These are phyloP conservation scores for Abramis brama DNA, from an alignment of 2,113 vertebrate species.

Conservation along the genomic window DNA sequence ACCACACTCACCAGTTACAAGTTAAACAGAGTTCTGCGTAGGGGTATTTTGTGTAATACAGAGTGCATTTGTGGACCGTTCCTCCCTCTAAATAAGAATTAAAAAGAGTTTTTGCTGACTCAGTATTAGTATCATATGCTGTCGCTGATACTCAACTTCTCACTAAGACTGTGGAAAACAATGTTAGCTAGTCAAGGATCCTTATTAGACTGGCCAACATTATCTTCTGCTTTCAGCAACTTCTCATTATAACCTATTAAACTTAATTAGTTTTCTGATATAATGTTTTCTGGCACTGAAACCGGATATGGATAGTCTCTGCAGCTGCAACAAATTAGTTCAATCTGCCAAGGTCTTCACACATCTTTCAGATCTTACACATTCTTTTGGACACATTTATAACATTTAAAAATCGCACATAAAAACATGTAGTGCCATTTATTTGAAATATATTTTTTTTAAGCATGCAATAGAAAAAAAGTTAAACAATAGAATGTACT, in stretches of 20 bases:
- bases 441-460: background rate
- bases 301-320: constrained; percentile 58
- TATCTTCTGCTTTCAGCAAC: constrained; percentile 67
- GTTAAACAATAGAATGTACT: background rate
- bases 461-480: background rate
- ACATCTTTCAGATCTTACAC: background rate
- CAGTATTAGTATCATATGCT: constrained; percentile 21
- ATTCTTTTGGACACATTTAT: background rate
- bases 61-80: background rate
- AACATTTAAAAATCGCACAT: background rate
- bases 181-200: constrained; percentile 49
- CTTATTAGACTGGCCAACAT: constrained; percentile 32
- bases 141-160: constrained; percentile 46
- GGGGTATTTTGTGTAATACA: background rate
- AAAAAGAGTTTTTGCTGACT: background rate
- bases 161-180: constrained; percentile 46
- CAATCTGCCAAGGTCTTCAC: background rate
- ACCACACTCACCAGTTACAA: background rate
- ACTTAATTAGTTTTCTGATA: constrained; percentile 56
- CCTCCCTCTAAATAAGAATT: constrained; percentile 5
- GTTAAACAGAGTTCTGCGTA: background rate
- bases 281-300: constrained; percentile 54
- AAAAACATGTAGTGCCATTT: background rate
- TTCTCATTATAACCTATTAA: constrained; percentile 63
- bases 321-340: background rate